Evolutionary conservation across 2,888 invertebrate species (phyloP).

Genomic region (Ashinkailepas kermadecensis): DNA sequence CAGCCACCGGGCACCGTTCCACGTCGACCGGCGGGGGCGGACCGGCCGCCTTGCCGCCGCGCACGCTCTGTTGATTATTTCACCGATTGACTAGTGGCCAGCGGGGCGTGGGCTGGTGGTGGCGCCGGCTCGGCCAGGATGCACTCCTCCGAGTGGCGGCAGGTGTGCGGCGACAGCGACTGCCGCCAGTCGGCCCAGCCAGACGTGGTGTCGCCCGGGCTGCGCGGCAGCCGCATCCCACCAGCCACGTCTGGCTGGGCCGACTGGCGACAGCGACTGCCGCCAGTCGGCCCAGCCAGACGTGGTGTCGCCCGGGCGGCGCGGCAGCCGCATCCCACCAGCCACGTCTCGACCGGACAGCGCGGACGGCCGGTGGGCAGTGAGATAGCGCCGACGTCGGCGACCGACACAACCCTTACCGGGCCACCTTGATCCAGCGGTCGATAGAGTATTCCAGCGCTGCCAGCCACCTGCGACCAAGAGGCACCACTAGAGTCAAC

Average conservation of each 20-base stretch:
- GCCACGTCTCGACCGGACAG: background rate
- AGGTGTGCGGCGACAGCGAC: background rate
- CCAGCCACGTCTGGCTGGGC: background rate
- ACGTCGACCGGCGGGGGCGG: too few species aligned
- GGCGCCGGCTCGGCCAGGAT: too few species aligned
- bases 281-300: background rate
- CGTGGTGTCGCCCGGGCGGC: background rate
- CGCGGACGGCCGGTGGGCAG: too few species aligned
- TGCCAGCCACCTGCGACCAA: conserved; percentile 72
- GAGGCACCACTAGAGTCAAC: background rate
- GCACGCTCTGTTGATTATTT: too few species aligned
- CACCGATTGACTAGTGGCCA: too few species aligned
- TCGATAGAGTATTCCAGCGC: conserved; percentile 91
- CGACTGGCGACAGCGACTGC: background rate
- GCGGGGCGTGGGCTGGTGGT: too few species aligned
- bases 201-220: conserved; percentile 30
- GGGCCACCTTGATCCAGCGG: conserved; percentile 55
- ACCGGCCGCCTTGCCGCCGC: too few species aligned
- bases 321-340: background rate
- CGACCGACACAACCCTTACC: background rate
- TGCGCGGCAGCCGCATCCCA: background rate
- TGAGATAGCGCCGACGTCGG: too few species aligned
- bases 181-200: conserved; percentile 10
- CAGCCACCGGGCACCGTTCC: too few species aligned
- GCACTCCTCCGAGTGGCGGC: background rate